A percentile compares a stretch with the other conserved stretches of the same genome.
phyloP scores from a whole-genome alignment of 2,797 vertebrate species.

The Carapus acus region DNA sequence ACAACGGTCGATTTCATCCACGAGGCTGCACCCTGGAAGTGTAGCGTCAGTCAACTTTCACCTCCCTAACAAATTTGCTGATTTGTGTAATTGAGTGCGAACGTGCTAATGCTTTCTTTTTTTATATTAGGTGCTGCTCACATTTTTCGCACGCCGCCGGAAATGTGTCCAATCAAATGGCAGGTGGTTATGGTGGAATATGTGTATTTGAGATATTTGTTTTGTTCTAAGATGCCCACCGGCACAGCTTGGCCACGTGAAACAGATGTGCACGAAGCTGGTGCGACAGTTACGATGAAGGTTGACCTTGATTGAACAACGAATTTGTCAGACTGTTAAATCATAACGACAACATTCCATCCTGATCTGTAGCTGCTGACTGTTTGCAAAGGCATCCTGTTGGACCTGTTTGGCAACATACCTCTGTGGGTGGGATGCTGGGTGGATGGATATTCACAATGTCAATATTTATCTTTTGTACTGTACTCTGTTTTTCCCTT shows the following conservation, averaged over 20 bases:
- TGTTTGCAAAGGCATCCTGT: not conserved
- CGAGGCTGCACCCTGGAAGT: constrained; percentile 23
- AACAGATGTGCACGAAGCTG: not conserved
- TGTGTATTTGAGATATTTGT: too few relatives aligned
- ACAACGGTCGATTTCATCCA: too few relatives aligned
- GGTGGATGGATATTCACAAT: constrained; percentile 23
- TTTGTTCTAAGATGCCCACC: too few relatives aligned
- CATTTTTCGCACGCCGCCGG: not conserved
- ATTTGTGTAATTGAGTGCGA: not conserved
- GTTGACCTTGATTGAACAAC: not conserved
- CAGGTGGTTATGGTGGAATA: too few relatives aligned
- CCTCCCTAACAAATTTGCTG: constrained; percentile 13
- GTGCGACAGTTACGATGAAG: too few relatives aligned
- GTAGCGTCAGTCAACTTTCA: constrained; percentile 18
- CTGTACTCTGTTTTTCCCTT: constrained; percentile 34
- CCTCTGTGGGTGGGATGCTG: constrained; percentile 10
- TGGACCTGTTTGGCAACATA: constrained; percentile 27
- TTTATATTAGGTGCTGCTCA: constrained; percentile 7
- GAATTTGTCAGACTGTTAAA: constrained; percentile 16
- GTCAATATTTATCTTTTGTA: constrained; percentile 45
- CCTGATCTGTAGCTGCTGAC: constrained; percentile 20
- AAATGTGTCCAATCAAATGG: too few relatives aligned
- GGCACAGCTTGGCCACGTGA: too few relatives aligned
- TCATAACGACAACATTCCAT: constrained; percentile 32
- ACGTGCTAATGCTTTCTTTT: constrained; percentile 3